Evolutionary conservation across 2,888 invertebrate species (phyloP), one percentile per base, ranked within the genome.

Genomic region (Aphodius sticticus): DNA sequence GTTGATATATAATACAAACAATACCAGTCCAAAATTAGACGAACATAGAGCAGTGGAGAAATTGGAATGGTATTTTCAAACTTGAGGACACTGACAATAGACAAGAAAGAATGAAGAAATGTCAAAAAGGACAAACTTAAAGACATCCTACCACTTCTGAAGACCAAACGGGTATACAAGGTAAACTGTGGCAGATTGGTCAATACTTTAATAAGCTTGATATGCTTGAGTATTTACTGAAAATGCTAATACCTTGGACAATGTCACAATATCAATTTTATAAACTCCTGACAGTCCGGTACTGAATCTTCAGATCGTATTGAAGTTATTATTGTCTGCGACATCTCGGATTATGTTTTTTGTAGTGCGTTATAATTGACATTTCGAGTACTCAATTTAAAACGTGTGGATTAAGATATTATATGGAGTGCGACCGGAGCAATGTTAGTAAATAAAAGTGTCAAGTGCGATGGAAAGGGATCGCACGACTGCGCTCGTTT

Each of bases 221-320:
- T n/a, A n/a, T 26, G 26, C 26, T 26, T 26, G 2, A 26, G 26
- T 26, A 3, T 26, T 26, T 1, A 2, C 2, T 26, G 26, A 26
- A 26, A 5, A 7, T 53, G 7, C 53, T 53, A 53, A 53, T 9
- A 53, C 3, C 53, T 9, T 53, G 53, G 26, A 26, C 3, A 26
- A 1, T 26, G 3, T 26, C 26, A 26, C 26, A 53, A 26, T 1
- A 16, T 35, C 14, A 6, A 26, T 35, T 16, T n/a, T 26, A 74
- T 74, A 74, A 71, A 16, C n/a, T 26, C 74, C 26, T 53, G 7
- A 53, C 7, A 53, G 53, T 53, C 53, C 53, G 53, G 53, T 53
- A 53, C 53, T 53, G 53, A 53, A 16, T 16, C 4, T 74, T 14
- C 74, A 26, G n/a, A 3, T 74, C 16, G 36, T n/a, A 74, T 74